These are phyloP conservation scores for Oikopleura albicans DNA, from an alignment of 23 tunicate genomes.

Conservation along the genomic window DNA sequence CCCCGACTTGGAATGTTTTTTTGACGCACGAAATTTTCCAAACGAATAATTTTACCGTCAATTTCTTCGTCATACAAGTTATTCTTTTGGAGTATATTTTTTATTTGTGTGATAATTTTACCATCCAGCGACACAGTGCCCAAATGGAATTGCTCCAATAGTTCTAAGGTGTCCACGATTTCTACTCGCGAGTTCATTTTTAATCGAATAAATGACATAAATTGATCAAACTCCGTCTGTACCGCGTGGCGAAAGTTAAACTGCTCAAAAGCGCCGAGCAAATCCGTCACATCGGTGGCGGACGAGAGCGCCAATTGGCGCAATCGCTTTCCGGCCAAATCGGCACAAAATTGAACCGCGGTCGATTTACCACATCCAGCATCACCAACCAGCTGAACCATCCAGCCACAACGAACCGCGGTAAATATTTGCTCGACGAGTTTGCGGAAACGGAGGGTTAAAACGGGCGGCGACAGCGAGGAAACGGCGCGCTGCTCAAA, in stretches of 20 bases:
- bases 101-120: background rate
- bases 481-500: background rate
- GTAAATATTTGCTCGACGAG: background rate
- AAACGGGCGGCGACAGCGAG: background rate
- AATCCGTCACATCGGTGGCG: slow-evolving; percentile 67
- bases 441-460: background rate
- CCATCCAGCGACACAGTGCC: too few relatives aligned
- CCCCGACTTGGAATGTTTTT: background rate
- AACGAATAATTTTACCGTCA: background rate
- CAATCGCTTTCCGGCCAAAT: slow-evolving; percentile 35
- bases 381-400: slow-evolving; percentile 27
- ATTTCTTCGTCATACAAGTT: background rate
- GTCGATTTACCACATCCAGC: slow-evolving; percentile 31
- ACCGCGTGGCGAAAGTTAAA: slow-evolving; percentile 19
- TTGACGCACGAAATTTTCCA: background rate
- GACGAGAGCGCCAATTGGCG: slow-evolving; percentile 41
- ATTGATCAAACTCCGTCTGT: background rate
- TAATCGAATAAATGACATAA: background rate
- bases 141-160: background rate
- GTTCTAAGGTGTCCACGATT: background rate
- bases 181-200: too few relatives aligned
- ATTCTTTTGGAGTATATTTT: background rate
- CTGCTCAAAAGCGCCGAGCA: slow-evolving; percentile 77
- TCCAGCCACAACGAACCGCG: background rate
- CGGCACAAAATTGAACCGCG: slow-evolving; percentile 38